Conservation (phyloP, 2,113 vertebrate species). For the Apus apus region DNA sequence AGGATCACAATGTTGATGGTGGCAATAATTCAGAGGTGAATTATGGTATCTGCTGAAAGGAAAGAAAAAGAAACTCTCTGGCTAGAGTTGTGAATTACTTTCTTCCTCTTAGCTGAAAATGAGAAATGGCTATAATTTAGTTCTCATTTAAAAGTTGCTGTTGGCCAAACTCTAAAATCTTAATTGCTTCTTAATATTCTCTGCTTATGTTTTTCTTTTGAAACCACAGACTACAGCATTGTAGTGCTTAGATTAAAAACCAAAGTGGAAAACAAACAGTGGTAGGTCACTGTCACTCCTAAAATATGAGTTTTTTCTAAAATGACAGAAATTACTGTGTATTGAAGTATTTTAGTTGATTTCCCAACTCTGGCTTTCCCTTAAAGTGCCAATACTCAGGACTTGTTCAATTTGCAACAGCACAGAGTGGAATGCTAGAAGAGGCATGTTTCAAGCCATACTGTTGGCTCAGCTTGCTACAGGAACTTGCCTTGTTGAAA, state of each 20-base stretch:
- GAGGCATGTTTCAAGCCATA: background rate
- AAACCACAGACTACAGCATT: slow-evolving; percentile 3
- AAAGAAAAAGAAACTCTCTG: slow-evolving; percentile 46
- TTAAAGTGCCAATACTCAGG: background rate
- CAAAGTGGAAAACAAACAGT: slow-evolving; percentile 6
- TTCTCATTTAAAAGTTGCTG: slow-evolving; percentile 66
- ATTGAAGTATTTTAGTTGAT: background rate
- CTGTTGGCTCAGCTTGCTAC: background rate
- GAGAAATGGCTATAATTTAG: slow-evolving; percentile 72
- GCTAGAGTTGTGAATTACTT: slow-evolving; percentile 61
- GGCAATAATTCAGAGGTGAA: slow-evolving; percentile 58
- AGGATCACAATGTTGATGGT: slow-evolving; percentile 6
- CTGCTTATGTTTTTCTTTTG: slow-evolving; percentile 41
- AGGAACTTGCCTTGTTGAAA: background rate
- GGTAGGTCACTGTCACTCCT: slow-evolving; percentile 15
- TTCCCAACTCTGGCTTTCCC: background rate
- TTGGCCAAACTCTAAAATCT: slow-evolving; percentile 69
- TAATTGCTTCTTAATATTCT: slow-evolving; percentile 72
- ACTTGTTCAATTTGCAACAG: background rate
- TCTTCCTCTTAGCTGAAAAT: slow-evolving; percentile 62
- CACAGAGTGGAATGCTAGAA: background rate
- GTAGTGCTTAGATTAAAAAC: slow-evolving; percentile 29
- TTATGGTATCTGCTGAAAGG: slow-evolving; percentile 36
- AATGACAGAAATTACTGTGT: background rate
- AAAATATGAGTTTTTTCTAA: background rate